Evolutionary conservation across 1,140 invertebrate species (phyloP).

Genomic region (Drosophila subobscura): DNA sequence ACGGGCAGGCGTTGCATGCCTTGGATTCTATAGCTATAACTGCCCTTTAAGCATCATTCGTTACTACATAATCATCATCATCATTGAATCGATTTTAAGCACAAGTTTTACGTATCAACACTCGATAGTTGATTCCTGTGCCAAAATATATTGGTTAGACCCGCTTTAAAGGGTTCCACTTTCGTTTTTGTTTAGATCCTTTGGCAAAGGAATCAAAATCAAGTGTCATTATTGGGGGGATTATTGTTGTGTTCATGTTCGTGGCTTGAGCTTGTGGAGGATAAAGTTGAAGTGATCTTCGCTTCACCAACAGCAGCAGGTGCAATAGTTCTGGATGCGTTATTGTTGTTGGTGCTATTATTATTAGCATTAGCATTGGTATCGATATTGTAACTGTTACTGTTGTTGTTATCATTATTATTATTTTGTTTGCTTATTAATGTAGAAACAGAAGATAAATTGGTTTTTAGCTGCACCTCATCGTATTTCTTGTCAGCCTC

Average conservation of each 20-base stretch:
- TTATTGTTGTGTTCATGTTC: conserved; percentile 65
- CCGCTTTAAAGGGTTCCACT: conserved; percentile 15
- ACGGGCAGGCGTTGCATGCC: conserved; percentile 50
- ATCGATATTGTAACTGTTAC: conserved; percentile 45
- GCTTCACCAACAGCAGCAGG: conserved; percentile 71
- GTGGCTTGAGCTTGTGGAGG: conserved; percentile 60
- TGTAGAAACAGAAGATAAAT: conserved; percentile 53
- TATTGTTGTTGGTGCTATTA: conserved; percentile 68
- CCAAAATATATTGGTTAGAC: conserved; percentile 50
- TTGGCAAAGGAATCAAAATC: conserved; percentile 70
- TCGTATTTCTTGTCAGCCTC: conserved; percentile 99
- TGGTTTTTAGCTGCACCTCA: conserved; percentile 92
- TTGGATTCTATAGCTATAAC: conserved; percentile 50
- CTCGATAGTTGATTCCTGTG: conserved; percentile 60
- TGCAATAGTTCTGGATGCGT: conserved; percentile 68
- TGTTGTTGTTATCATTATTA: conserved; percentile 61
- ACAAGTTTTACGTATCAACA: conserved; percentile 66
- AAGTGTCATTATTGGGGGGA: conserved; percentile 67
- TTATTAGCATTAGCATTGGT: conserved; percentile 33
- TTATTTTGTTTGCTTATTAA: conserved; percentile 59
- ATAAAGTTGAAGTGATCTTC: conserved; percentile 69
- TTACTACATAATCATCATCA: conserved; percentile 16
- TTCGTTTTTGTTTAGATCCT: conserved; percentile 18
- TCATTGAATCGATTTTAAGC: conserved; percentile 47
- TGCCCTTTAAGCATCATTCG: conserved; percentile 56